phyloP scores from a whole-genome alignment of 1,140 invertebrate species.

The Scylla paramamosain region DNA sequence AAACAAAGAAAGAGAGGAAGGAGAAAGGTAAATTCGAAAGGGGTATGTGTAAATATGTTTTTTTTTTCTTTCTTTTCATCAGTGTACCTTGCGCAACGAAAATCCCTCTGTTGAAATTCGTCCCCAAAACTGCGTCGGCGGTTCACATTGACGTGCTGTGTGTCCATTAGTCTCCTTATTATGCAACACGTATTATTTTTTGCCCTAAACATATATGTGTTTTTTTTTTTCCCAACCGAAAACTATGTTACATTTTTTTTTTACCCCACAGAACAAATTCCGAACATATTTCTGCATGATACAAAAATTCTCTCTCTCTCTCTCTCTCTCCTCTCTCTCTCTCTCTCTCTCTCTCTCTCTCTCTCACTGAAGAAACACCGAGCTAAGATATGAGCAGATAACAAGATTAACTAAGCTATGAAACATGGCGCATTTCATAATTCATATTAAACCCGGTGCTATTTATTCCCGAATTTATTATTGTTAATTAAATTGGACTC shows the following conservation, averaged over 20 bases:
- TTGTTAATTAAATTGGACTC: neutral
- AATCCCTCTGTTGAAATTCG: neutral
- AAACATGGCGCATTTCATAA: slow-evolving; percentile 3
- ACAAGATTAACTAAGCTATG: neutral
- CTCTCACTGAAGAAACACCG: neutral
- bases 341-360: neutral
- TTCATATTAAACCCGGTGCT: neutral
- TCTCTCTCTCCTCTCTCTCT: neutral
- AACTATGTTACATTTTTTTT: neutral
- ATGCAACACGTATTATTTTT: slow-evolving; percentile 23
- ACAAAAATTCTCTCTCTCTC: slow-evolving; percentile 13
- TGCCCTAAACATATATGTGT: neutral
- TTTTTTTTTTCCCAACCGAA: neutral
- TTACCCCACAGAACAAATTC: neutral
- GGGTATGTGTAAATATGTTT: too few relatives aligned
- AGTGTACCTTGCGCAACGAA: neutral
- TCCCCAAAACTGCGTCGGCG: neutral
- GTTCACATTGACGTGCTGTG: neutral
- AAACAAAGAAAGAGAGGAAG: too few relatives aligned
- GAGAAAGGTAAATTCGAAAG: too few relatives aligned
- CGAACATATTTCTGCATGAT: neutral
- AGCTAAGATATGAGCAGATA: neutral
- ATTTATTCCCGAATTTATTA: neutral
- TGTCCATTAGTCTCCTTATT: slow-evolving; percentile 5
- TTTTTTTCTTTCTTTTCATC: neutral